Evolutionary conservation across 2,113 vertebrate species (phyloP).

Genomic region (Tupaia chinensis): DNA sequence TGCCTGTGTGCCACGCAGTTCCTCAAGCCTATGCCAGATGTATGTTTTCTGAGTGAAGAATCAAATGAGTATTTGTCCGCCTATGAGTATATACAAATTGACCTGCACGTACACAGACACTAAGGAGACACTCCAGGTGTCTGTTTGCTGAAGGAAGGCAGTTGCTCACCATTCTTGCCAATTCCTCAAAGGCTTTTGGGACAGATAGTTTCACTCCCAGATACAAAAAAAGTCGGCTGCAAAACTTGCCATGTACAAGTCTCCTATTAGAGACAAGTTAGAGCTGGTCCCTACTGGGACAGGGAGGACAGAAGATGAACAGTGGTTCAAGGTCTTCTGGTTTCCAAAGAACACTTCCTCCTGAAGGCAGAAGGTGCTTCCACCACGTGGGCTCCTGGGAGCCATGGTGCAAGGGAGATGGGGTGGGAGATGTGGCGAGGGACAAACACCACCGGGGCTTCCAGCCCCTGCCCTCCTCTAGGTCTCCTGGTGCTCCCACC

Average conservation of each 20-base stretch:
- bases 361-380: neutral
- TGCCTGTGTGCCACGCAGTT: slow-evolving; percentile 74
- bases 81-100: slow-evolving; percentile 81
- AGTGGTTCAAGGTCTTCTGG: neutral
- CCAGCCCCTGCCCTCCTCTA: neutral
- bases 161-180: slow-evolving; percentile 39
- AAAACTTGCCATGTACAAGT: slow-evolving; percentile 33
- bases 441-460: neutral
- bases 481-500: neutral
- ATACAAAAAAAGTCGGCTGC: slow-evolving; percentile 52
- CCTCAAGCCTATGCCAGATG: slow-evolving; percentile 71
- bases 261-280: slow-evolving; percentile 32
- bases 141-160: slow-evolving; percentile 85
- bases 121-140: slow-evolving; percentile 79
- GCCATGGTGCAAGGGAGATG: neutral
- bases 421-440: fast-evolving
- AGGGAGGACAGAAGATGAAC: neutral
- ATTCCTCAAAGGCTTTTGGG: slow-evolving; percentile 1
- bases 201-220: neutral
- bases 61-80: slow-evolving; percentile 80
- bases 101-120: slow-evolving; percentile 81
- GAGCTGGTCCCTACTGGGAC: neutral
- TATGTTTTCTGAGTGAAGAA: slow-evolving; percentile 73
- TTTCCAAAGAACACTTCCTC: neutral
- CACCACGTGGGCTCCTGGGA: neutral